phyloP scores from a whole-genome alignment of 1,140 invertebrate species.

The Diachasmimorpha longicaudata region DNA sequence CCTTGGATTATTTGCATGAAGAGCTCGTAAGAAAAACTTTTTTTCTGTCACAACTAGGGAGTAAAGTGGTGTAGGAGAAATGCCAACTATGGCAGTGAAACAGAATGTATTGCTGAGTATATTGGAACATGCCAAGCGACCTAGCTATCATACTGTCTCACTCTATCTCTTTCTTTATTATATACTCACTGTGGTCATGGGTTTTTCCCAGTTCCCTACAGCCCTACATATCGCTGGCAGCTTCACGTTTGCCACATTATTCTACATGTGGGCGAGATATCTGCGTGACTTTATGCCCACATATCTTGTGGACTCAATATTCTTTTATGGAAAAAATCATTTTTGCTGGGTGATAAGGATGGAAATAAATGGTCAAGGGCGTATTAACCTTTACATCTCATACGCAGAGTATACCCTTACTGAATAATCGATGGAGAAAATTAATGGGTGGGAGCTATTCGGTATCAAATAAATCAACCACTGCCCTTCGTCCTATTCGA shows the following conservation, averaged over 20 bases:
- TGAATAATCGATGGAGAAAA: too few relatives aligned
- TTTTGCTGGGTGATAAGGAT: not conserved
- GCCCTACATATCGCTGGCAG: not conserved
- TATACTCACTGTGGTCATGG: conserved; percentile 3
- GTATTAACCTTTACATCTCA: not conserved
- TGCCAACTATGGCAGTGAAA: not conserved
- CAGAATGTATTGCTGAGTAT: conserved; percentile 7
- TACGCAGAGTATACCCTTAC: too few relatives aligned
- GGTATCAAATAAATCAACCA: too few relatives aligned
- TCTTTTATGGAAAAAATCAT: not conserved
- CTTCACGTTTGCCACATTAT: not conserved
- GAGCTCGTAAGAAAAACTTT: not conserved
- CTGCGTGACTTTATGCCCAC: conserved; percentile 8
- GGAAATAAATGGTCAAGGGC: not conserved
- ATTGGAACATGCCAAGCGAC: conserved; percentile 6
- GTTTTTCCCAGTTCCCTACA: not conserved
- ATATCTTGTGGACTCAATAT: conserved; percentile 4
- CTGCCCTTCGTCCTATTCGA: too few relatives aligned
- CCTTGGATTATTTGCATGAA: not conserved
- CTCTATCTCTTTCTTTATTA: not conserved
- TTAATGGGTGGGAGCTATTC: too few relatives aligned
- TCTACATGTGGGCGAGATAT: conserved; percentile 13
- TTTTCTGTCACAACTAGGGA: not conserved
- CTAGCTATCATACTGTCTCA: not conserved
- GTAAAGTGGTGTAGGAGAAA: not conserved